A percentile compares a stretch with the other conserved stretches of the same genome.
Conservation (phyloP, 2,888 invertebrate species). For the Amphipyra tragopoginis region DNA sequence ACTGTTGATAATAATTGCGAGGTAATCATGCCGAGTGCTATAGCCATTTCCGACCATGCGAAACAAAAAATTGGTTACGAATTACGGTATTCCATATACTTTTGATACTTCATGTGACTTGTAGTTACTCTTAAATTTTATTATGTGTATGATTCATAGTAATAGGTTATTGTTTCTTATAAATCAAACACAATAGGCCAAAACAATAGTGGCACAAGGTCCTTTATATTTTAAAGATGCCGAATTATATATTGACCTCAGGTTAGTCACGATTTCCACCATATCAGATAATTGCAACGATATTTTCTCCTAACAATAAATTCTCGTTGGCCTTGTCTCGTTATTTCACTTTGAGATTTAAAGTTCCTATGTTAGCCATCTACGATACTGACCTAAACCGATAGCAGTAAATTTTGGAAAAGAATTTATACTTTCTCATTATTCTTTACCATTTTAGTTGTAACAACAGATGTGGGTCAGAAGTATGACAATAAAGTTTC, state of each 20-base stretch:
- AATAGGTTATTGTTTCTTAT: slow-evolving; percentile 30
- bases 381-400: slow-evolving; percentile 31
- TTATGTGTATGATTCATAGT: not conserved
- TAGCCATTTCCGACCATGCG: slow-evolving; percentile 3
- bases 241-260: slow-evolving; percentile 79
- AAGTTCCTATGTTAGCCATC: slow-evolving; percentile 36
- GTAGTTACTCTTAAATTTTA: too few relatives aligned
- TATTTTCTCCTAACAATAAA: slow-evolving; percentile 81
- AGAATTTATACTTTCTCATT: slow-evolving; percentile 64
- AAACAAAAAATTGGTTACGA: not conserved
- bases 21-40: slow-evolving; percentile 12
- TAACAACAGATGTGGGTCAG: slow-evolving; percentile 79
- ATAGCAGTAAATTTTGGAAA: slow-evolving; percentile 46
- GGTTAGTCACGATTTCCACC: slow-evolving; percentile 80
- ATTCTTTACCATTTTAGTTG: slow-evolving; percentile 75
- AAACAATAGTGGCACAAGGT: slow-evolving; percentile 75
- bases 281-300: slow-evolving; percentile 82
- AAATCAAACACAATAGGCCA: slow-evolving; percentile 58
- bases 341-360: slow-evolving; percentile 48
- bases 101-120: not conserved
- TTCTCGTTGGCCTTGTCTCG: slow-evolving; percentile 75
- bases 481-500: slow-evolving; percentile 76
- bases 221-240: slow-evolving; percentile 79
- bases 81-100: slow-evolving; percentile 5
- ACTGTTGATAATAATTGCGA: slow-evolving; percentile 20